Evolutionary conservation across 2,888 invertebrate species (phyloP).

Genomic region (Drosophila cracens): DNA sequence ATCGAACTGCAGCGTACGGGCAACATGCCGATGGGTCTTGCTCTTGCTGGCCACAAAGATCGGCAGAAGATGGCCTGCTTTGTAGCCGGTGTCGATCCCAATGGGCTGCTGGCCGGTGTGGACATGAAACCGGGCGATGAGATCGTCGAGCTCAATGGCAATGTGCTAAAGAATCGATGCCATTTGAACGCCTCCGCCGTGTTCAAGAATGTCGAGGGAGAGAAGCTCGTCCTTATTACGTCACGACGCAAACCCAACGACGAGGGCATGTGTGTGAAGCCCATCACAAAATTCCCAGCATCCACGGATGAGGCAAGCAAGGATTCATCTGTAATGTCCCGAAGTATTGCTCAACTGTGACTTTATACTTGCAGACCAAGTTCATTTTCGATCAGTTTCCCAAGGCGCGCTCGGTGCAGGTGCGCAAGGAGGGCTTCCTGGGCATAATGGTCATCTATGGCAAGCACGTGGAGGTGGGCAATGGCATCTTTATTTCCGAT

Average conservation of each 20-base stretch:
- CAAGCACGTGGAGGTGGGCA: slow-evolving; percentile 95
- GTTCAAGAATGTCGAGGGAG: slow-evolving; percentile 95
- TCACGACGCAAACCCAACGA: slow-evolving; percentile 82
- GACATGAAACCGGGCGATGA: slow-evolving; percentile 96
- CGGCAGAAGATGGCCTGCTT: slow-evolving; percentile 98
- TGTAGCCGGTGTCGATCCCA: slow-evolving; percentile 97
- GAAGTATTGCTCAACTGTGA: neutral
- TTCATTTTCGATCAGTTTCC: slow-evolving; percentile 83
- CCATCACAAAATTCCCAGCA: slow-evolving; percentile 93
- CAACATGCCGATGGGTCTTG: slow-evolving; percentile 93
- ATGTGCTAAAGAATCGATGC: slow-evolving; percentile 96
- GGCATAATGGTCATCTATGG: slow-evolving; percentile 98
- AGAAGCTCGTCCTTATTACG: slow-evolving; percentile 92
- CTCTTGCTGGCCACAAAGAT: slow-evolving; percentile 97
- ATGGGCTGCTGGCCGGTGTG: slow-evolving; percentile 91
- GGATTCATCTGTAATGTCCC: rapidly evolving
- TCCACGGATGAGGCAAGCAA: slow-evolving; percentile 91
- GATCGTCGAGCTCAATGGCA: slow-evolving; percentile 97
- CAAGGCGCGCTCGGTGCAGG: slow-evolving; percentile 90
- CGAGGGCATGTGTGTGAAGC: slow-evolving; percentile 94
- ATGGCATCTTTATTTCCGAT: slow-evolving; percentile 96
- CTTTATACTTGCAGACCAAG: slow-evolving; percentile 71
- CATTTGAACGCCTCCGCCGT: slow-evolving; percentile 98
- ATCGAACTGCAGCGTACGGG: slow-evolving; percentile 90
- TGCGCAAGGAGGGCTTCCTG: slow-evolving; percentile 92